Base-by-base conservation (phyloP, 2,888 invertebrate genomes). In the Apotomis betuletana region DNA sequence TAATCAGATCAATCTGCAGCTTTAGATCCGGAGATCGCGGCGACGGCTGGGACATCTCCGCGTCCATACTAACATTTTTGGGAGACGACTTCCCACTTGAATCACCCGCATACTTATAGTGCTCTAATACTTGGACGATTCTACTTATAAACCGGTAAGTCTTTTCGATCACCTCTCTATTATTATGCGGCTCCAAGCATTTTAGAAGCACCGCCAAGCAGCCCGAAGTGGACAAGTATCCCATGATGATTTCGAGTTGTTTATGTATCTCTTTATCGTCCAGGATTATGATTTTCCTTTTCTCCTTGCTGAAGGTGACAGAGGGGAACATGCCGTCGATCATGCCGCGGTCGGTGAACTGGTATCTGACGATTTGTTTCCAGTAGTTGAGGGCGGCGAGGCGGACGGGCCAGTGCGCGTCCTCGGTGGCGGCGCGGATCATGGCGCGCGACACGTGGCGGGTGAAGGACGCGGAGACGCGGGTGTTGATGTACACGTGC, bases 331-430 rank as follows among this genome's bases (percentile, higher is more conserved):
- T 92, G 0, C 96, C 96, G 80, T 96, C 96, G 13, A 96, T 94
- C 95, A 96, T 96, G 54, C 96, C 96, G 84, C 81, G 78, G 54
- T 85, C 70, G 3, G 77, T 75, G 1, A 85, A 74, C n/a, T 95
- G 94, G 3, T 92, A 93, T 38, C 91, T 88, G 55, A 96, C 94
- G 13, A 95, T 94, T 61, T 93, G 87, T 61, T 93, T 90, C 96
- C 96, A 97, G 78, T 95, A 96, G 63, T 90, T 83, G 0, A 97
- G 80, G 0, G 96, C 95, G 67, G 94, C 95, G 2, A 95, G 86
- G 85, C 96, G 96, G 0, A 96, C 96, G 85, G 96, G 96, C 96
- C 96, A 96, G 79, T 96, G 95, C 12, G 96, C 87, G 86, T 97
- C 96, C 12, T 93, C 89, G 0, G 95, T 90, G 0, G 95, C 94